Conservation (phyloP, 1,140 invertebrate species). For the Eufriesea mexicana region DNA sequence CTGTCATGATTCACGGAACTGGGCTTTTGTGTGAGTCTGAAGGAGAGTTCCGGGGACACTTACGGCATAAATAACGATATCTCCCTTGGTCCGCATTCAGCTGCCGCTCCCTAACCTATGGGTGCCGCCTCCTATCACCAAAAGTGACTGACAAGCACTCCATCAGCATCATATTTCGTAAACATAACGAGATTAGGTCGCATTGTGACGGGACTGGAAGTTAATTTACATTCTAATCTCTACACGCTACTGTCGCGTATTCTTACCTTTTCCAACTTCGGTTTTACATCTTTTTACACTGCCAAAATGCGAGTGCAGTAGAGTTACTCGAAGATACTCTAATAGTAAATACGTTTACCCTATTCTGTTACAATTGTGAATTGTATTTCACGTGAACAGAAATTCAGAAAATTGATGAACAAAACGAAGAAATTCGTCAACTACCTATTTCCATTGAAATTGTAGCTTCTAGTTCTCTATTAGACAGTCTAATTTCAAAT, state of each 20-base stretch:
- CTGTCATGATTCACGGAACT: constrained; percentile 40
- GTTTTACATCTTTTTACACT: background rate
- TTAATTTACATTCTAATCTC: constrained; percentile 78
- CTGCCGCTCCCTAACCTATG: constrained; percentile 65
- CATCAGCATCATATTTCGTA: constrained; percentile 77
- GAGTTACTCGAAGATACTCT: too few relatives aligned
- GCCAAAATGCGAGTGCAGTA: too few relatives aligned
- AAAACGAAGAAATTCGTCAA: too few relatives aligned
- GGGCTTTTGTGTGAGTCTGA: constrained; percentile 39
- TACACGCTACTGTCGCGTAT: constrained; percentile 29
- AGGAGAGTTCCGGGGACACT: constrained; percentile 60
- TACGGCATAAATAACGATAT: constrained; percentile 74
- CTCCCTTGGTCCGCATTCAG: constrained; percentile 68
- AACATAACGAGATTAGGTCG: constrained; percentile 76
- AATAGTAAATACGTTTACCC: too few relatives aligned
- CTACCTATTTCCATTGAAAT: too few relatives aligned
- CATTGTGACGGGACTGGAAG: constrained; percentile 72
- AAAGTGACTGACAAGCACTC: constrained; percentile 74
- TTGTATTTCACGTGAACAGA: too few relatives aligned
- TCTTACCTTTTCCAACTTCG: background rate
- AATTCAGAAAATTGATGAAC: too few relatives aligned
- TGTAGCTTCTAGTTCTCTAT: too few relatives aligned
- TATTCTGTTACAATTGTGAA: too few relatives aligned
- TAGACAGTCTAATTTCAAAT: too few relatives aligned
- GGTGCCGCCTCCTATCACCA: constrained; percentile 60